These are phyloP conservation scores for Lasioglossum villosulum DNA, from an alignment of 2,888 invertebrate species.

Conservation along the genomic window DNA sequence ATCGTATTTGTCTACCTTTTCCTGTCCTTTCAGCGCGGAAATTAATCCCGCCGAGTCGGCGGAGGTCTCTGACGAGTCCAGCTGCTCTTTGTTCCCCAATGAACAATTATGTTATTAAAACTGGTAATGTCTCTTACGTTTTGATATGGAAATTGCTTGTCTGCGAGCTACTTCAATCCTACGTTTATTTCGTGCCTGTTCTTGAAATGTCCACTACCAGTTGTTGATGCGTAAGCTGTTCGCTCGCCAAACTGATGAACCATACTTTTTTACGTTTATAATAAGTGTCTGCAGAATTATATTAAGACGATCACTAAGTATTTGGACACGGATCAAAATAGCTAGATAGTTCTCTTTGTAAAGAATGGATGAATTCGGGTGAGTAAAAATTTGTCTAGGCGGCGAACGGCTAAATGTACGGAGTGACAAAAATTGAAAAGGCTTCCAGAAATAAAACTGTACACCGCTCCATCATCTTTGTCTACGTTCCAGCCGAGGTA, in stretches of 20 bases:
- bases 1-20: constrained; percentile 34
- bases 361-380: background rate
- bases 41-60: background rate
- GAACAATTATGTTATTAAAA: background rate
- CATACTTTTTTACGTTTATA: too few relatives aligned
- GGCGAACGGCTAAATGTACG: background rate
- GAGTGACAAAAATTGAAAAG: background rate
- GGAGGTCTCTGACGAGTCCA: background rate
- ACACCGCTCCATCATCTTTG: background rate
- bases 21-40: too few relatives aligned
- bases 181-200: background rate
- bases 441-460: background rate
- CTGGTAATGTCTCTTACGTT: background rate
- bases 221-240: too few relatives aligned
- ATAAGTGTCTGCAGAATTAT: too few relatives aligned
- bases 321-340: background rate
- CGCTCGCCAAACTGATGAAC: too few relatives aligned
- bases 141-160: background rate
- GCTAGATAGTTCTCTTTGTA: background rate
- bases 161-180: background rate
- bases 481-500: background rate
- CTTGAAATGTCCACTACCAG: background rate
- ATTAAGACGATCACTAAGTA: background rate
- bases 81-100: background rate
- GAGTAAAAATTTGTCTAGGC: background rate